phyloP scores from a whole-genome alignment of 2,888 invertebrate species.

The Nyleta sp. region DNA sequence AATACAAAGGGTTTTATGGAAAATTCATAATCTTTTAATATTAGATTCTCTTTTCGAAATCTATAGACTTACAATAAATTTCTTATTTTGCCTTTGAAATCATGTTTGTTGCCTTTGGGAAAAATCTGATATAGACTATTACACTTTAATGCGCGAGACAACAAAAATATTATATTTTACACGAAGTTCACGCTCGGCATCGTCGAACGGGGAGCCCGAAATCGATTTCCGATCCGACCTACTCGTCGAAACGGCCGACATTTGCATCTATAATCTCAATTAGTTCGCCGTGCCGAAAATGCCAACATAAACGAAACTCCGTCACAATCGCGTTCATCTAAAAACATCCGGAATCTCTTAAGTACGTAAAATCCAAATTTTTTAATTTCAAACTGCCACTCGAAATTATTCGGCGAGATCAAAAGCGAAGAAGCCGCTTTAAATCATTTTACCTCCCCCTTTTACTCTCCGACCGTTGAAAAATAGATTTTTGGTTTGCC shows the following conservation, averaged over 20 bases:
- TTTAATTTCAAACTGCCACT: too few species aligned
- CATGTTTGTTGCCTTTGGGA: slow-evolving; percentile 71
- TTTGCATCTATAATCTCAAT: too few species aligned
- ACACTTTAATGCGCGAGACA: slow-evolving; percentile 72
- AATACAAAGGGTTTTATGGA: slow-evolving; percentile 71
- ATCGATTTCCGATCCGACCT: background rate
- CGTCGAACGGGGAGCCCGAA: slow-evolving; percentile 27
- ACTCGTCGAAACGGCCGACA: too few species aligned
- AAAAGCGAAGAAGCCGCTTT: background rate
- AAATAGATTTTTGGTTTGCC: slow-evolving; percentile 22
- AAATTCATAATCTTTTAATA: slow-evolving; percentile 77
- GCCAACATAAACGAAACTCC: too few species aligned
- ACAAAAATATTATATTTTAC: slow-evolving; percentile 72
- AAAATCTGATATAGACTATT: slow-evolving; percentile 73
- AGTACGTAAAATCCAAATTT: too few species aligned
- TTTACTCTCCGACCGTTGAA: slow-evolving; percentile 23
- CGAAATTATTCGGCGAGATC: too few species aligned
- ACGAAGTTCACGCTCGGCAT: slow-evolving; percentile 29
- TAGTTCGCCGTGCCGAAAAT: too few species aligned
- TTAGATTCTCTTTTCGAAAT: slow-evolving; percentile 74
- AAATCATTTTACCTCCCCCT: background rate
- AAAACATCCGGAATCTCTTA: too few species aligned
- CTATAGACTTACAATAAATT: slow-evolving; percentile 75
- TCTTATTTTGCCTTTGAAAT: slow-evolving; percentile 66
- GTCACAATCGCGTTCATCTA: too few species aligned